phyloP scores from a whole-genome alignment of 2,113 vertebrate species.

The Phylloscopus trochiloides region DNA sequence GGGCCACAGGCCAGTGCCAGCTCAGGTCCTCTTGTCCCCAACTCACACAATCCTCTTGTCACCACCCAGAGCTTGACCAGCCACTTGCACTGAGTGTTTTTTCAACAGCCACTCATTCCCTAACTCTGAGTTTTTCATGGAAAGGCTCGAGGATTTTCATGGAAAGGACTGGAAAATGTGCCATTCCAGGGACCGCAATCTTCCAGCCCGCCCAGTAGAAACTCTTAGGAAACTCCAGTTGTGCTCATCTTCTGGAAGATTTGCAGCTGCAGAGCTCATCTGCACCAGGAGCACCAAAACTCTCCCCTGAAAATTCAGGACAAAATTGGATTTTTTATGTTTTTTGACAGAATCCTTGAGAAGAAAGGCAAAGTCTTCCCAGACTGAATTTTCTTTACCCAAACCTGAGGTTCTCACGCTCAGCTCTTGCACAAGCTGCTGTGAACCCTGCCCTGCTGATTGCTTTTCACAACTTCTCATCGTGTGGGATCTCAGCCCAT shows the following conservation, averaged over 20 bases:
- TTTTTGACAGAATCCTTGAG: background rate
- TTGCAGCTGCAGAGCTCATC: background rate
- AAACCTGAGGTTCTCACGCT: accelerated
- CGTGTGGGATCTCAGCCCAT: background rate
- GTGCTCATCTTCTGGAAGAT: background rate
- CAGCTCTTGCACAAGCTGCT: accelerated
- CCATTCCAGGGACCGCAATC: accelerated
- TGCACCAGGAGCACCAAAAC: background rate
- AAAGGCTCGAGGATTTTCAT: background rate
- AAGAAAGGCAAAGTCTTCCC: background rate
- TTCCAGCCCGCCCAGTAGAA: accelerated
- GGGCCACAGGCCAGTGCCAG: background rate
- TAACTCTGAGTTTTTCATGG: background rate
- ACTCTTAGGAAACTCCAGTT: background rate
- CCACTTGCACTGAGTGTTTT: background rate
- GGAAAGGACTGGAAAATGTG: accelerated
- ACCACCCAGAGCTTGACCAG: background rate
- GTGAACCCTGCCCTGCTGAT: background rate
- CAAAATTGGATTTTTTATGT: accelerated
- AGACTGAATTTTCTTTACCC: background rate
- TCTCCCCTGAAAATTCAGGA: background rate
- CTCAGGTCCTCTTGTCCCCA: background rate
- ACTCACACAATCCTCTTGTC: background rate
- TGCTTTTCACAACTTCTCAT: accelerated
- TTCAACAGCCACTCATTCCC: background rate